Evolutionary conservation across 2,888 invertebrate species (phyloP).

Genomic region (Pilophorus perplexus): DNA sequence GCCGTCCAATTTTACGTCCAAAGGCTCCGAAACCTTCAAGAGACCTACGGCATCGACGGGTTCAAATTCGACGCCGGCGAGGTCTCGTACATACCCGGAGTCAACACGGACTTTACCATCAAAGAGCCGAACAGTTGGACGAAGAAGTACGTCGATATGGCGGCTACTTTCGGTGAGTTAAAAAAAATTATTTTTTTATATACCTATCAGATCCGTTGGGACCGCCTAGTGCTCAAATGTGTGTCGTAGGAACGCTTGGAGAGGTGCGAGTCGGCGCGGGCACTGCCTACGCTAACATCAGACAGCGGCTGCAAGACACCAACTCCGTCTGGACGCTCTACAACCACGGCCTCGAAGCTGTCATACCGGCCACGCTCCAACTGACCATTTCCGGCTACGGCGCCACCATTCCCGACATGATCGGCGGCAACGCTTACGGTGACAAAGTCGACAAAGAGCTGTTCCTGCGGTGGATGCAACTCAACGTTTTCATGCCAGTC

Average conservation of each 20-base stretch:
- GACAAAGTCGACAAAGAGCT: constrained; percentile 61
- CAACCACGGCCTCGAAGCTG: constrained; percentile 66
- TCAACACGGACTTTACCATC: constrained; percentile 49
- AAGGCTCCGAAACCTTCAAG: constrained; percentile 58
- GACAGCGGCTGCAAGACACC: constrained; percentile 76
- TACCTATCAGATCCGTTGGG: too few relatives aligned
- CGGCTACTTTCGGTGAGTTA: constrained; percentile 57
- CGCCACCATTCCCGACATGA: constrained; percentile 76
- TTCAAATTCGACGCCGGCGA: constrained; percentile 84
- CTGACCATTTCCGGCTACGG: constrained; percentile 66
- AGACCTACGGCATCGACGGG: constrained; percentile 65
- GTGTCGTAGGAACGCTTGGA: constrained; percentile 55
- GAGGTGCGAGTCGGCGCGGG: constrained; percentile 70
- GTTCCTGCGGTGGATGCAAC: constrained; percentile 75
- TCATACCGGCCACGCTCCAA: constrained; percentile 70
- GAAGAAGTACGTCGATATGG: constrained; percentile 58
- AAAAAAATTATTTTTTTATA: too few relatives aligned
- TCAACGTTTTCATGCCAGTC: constrained; percentile 72
- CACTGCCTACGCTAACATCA: constrained; percentile 68
- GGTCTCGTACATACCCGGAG: constrained; percentile 41
- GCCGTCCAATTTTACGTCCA: constrained; percentile 57
- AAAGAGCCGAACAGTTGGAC: constrained; percentile 59
- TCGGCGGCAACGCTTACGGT: constrained; percentile 66
- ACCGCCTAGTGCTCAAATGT: too few relatives aligned
- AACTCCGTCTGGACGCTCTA: constrained; percentile 65